These are phyloP conservation scores for Castor canadensis DNA, from an alignment of 2,113 vertebrate genomes.

Conservation along the genomic window DNA sequence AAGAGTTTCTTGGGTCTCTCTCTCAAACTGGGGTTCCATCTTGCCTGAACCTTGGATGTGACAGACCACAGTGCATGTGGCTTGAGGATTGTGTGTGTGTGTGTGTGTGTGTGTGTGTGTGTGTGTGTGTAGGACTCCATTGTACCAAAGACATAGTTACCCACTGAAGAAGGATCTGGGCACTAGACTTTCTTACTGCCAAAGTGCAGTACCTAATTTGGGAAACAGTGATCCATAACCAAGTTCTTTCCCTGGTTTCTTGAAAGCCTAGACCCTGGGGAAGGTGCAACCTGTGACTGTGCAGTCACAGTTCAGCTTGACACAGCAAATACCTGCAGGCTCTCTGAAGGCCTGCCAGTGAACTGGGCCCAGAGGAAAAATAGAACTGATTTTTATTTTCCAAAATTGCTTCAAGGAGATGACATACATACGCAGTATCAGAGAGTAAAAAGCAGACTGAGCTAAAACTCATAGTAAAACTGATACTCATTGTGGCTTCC, in stretches of 20 bases:
- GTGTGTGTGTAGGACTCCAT: background rate
- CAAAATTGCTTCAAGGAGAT: background rate
- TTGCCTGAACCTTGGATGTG: background rate
- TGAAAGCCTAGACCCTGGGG: background rate
- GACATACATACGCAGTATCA: background rate
- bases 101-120: too few relatives aligned
- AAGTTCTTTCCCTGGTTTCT: background rate
- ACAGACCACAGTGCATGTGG: rapidly evolving
- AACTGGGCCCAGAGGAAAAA: background rate
- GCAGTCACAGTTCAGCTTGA: background rate
- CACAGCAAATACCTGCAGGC: background rate
- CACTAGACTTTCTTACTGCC: background rate
- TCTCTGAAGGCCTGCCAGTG: background rate
- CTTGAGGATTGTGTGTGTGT: background rate
- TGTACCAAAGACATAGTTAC: background rate
- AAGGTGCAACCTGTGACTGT: background rate
- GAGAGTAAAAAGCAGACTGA: background rate
- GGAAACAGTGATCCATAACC: background rate
- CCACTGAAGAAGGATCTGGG: background rate
- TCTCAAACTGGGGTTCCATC: background rate
- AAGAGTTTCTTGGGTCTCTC: background rate
- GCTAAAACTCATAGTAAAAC: background rate
- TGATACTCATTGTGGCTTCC: background rate
- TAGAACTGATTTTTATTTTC: background rate
- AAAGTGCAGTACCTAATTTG: background rate